Evolutionary conservation across 1,140 invertebrate species (phyloP).

Genomic region (Tetragnatha versicolor): DNA sequence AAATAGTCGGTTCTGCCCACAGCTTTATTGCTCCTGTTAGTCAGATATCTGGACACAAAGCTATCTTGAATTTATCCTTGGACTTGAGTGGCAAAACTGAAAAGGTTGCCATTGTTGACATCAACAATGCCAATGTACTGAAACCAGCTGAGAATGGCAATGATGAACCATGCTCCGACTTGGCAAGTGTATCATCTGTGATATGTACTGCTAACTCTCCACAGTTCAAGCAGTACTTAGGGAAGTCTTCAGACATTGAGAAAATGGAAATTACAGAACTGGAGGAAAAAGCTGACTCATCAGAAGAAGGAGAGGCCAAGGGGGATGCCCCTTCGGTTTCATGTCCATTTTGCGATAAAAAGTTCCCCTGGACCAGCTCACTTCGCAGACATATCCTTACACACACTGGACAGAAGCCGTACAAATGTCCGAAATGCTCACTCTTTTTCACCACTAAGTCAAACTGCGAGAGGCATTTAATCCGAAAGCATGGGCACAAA

Average conservation of each 20-base stretch:
- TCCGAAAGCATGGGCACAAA: conserved; percentile 80
- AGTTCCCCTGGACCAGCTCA: conserved; percentile 96
- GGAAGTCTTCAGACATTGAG: conserved; percentile 61
- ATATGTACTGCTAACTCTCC: conserved; percentile 78
- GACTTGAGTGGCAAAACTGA: conserved; percentile 30
- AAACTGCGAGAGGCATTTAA: conserved; percentile 92
- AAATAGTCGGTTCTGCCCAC: conserved; percentile 24
- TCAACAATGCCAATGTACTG: not conserved
- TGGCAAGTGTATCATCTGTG: conserved; percentile 78
- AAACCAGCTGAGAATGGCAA: conserved; percentile 38
- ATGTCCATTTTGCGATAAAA: conserved; percentile 89
- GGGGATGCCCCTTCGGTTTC: conserved; percentile 68
- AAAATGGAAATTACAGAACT: conserved; percentile 29
- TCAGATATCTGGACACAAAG: not conserved
- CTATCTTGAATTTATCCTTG: conserved; percentile 28
- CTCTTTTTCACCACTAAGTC: conserved; percentile 95
- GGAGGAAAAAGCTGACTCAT: conserved; percentile 16
- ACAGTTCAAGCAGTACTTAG: conserved; percentile 53
- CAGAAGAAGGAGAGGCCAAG: not conserved
- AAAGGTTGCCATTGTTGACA: conserved; percentile 21
- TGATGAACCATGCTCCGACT: conserved; percentile 66
- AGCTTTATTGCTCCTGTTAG: conserved; percentile 11
- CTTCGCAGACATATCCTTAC: conserved; percentile 89
- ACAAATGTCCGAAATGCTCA: conserved; percentile 89
- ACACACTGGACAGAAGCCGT: conserved; percentile 95